Evolutionary conservation across 1,140 invertebrate species (phyloP), one percentile per base, ranked within the genome.

Genomic region (Nilaparvata lugens): DNA sequence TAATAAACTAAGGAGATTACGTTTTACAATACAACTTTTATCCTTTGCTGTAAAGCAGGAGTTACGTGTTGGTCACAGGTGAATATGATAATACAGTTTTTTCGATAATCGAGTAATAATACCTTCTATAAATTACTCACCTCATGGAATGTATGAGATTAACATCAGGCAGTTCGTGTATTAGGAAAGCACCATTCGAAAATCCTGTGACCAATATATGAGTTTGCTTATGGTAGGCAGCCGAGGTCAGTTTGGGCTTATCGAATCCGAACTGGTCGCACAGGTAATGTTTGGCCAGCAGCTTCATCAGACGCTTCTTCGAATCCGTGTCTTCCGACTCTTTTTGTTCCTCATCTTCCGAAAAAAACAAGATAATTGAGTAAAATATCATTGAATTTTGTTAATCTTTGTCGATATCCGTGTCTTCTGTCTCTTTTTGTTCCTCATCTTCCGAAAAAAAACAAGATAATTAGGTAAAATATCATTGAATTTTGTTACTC

Each of bases 141-240:
- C 78, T 83, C 4, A 97, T 76, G 2, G 91, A 93, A 76, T 97
- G 93, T 58, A 98, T 93, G 57, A 95, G 75, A 71, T 87, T 95
- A 21, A 93, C 89, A 40, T 94, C 90, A 5, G 95, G 94, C 76
- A 97, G 81, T 74, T 97, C 93, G 68, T 97, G 89, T 0, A 98
- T 76, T 68, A 89, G 88, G 75, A 98, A 97, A 14, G 82, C 75
- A 7, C 93, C 93, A 71, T 82, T 87, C 25, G 80, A 83, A 68
- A 89, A 94, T 7, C 88, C 91, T 58, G 86, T 83, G 1, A 94
- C 85, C 40, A 97, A 75, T 56, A 97, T 82, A 70, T 86, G 85
- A 11, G 83, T 85, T 6, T 79, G 73, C 65, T 82, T 81, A 72
- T 96, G 89, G 73, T 91, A 97, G 31, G 84, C 84, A 11, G 86